Evolutionary conservation across 2,113 vertebrate genomes (phyloP).

Genomic region (Vulpes ferrilata): DNA sequence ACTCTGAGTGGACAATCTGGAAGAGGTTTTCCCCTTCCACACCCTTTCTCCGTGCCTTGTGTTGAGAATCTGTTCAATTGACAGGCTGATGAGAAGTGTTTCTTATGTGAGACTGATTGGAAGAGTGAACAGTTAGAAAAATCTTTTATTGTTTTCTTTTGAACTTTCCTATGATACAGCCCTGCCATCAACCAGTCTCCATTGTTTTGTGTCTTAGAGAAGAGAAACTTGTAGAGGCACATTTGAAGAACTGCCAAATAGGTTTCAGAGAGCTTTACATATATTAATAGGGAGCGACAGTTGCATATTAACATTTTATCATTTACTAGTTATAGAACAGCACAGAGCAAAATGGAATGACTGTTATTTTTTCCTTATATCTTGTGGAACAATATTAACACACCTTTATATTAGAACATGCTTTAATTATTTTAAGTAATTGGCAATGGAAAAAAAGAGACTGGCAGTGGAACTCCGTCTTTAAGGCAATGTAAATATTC

Average conservation of each 20-base stretch:
- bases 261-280: not conserved
- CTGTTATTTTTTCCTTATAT: not conserved
- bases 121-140: conserved; percentile 53
- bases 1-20: conserved; percentile 46
- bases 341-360: not conserved
- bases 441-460: not conserved
- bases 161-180: conserved; percentile 29
- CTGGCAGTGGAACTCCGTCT: not conserved
- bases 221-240: conserved; percentile 34
- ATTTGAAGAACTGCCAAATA: conserved; percentile 39
- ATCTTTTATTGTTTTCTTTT: conserved; percentile 8
- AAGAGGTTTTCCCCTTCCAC: not conserved
- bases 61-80: conserved; percentile 51
- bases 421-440: conserved; percentile 41
- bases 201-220: conserved; percentile 33
- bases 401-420: not conserved
- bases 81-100: conserved; percentile 54
- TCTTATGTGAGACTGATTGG: conserved; percentile 48
- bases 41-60: not conserved
- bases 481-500: not conserved
- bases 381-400: not conserved
- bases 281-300: not conserved
- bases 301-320: conserved; percentile 40
- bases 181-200: not conserved
- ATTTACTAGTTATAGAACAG: not conserved